Base-by-base conservation (phyloP, 2,888 invertebrate genomes). In the Meliscaeva auricollis region DNA sequence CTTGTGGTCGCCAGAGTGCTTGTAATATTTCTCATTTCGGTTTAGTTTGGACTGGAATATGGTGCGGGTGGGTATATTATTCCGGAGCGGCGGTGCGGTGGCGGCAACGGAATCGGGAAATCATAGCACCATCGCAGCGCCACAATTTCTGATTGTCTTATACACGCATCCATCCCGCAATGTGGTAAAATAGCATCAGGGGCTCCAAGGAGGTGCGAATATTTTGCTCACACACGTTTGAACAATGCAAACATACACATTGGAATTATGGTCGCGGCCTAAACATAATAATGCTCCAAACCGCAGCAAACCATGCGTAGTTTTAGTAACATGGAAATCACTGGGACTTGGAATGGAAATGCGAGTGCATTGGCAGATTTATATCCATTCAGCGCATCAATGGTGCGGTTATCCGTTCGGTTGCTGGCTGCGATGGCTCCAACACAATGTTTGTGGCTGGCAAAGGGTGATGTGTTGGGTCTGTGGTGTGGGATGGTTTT, bases 271-370 rank as follows among this genome's bases (percentile, higher is more conserved):
- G 70, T 70, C 44, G 64, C 74, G 58, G 74, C 32, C 69, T 74
- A 74, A 74, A 78, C 73, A 78, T 74, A 78, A 82, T 82, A 82
- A 77, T 77, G 72, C 62, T 73, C 58, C 72, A 68, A 68, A 83
- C 78, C 73, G 41, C 73, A 78, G 78, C 54, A 69, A 56, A 70
- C 62, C 73, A 78, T 74, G 66, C 44, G 73, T 68, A 66, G 66
- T 62, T 32, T 7, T 32, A n/a, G 46, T 44, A 62, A 69, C 78
- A 74, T 54, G 60, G 46, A 56, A 56, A 41, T 68, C 68, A 64
- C 56, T 50, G 66, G 62, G 54, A 64, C 73, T 73, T 48, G 73
- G 22, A 68, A 46, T 68, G 68, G 74, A 69, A 46, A 62, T 54
- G 35, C 35, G 50, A 73, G 52, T 69, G 75, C 62, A 68, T 26